Conservation (phyloP, 2,888 invertebrate species). For the Metopia argyrocephala region DNA sequence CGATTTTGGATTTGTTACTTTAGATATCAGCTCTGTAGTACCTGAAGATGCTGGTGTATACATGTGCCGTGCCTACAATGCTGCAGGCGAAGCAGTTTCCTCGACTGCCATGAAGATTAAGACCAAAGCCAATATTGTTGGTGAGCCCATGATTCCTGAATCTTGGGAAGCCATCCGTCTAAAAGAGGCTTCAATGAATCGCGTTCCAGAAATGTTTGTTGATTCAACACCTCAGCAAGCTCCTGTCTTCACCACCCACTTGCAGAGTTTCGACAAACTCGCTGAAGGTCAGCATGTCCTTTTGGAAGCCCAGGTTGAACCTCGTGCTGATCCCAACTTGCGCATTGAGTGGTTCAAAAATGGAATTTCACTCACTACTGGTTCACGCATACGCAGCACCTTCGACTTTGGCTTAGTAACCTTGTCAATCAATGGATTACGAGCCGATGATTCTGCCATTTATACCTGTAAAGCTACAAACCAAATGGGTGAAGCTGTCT, state of each 20-base stretch:
- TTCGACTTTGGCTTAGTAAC: conserved; percentile 98
- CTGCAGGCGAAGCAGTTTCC: conserved; percentile 95
- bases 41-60: conserved; percentile 94
- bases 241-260: conserved; percentile 96
- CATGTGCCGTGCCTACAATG: conserved; percentile 95
- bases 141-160: conserved; percentile 92
- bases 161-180: conserved; percentile 94
- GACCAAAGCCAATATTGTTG: conserved; percentile 88
- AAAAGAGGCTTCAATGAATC: conserved; percentile 95
- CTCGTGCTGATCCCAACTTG: conserved; percentile 91
- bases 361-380: conserved; percentile 90
- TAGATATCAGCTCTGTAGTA: conserved; percentile 93
- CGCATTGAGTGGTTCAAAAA: conserved; percentile 96
- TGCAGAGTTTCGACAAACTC: conserved; percentile 90
- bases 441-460: conserved; percentile 95
- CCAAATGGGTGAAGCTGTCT: conserved; percentile 94
- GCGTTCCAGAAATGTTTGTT: conserved; percentile 91
- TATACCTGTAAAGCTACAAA: conserved; percentile 97
- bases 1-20: conserved; percentile 95
- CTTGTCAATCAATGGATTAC: conserved; percentile 90
- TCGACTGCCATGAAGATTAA: conserved; percentile 94
- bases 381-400: conserved; percentile 93
- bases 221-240: conserved; percentile 92
- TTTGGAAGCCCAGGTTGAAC: conserved; percentile 94
- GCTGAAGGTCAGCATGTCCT: conserved; percentile 92